phyloP scores from a whole-genome alignment of 2,797 vertebrate genomes.

The Mareca strepera region DNA sequence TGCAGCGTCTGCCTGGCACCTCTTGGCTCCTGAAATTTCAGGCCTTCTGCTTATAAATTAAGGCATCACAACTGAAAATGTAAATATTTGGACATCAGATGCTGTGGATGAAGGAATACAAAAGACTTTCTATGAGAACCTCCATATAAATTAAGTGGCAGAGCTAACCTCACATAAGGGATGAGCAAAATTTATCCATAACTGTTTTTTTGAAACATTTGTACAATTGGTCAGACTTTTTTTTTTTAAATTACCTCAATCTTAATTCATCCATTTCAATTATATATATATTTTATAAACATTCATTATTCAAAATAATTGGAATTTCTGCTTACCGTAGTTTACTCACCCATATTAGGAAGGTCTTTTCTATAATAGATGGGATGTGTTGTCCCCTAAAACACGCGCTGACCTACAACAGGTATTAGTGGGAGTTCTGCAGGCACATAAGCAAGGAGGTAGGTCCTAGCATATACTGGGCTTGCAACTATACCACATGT shows the following conservation, averaged over 20 bases:
- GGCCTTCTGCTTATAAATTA: conserved; percentile 80
- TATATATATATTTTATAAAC: conserved; percentile 30
- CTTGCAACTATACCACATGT: neutral
- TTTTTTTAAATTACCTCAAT: neutral
- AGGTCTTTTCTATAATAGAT: conserved; percentile 20
- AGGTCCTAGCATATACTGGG: neutral
- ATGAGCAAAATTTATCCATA: conserved; percentile 12
- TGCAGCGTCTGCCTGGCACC: conserved; percentile 52
- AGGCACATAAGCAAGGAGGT: conserved; percentile 16
- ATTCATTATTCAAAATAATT: conserved; percentile 48
- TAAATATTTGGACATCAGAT: conserved; percentile 77
- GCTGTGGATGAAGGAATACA: conserved; percentile 94
- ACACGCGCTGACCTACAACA: neutral
- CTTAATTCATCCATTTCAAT: conserved; percentile 17
- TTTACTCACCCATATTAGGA: conserved; percentile 30
- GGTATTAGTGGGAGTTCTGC: conserved; percentile 20
- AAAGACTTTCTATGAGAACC: conserved; percentile 82
- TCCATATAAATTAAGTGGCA: conserved; percentile 40
- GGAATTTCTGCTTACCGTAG: conserved; percentile 58
- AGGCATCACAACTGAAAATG: conserved; percentile 82
- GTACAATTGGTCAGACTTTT: neutral
- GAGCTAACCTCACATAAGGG: conserved; percentile 3
- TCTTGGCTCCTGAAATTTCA: conserved; percentile 74
- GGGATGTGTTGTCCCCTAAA: conserved; percentile 20
- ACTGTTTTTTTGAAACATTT: conserved; percentile 20